Evolutionary conservation across 2,888 invertebrate genomes (phyloP), one percentile per base, ranked within the genome.

Genomic region (Bellardia pandia): DNA sequence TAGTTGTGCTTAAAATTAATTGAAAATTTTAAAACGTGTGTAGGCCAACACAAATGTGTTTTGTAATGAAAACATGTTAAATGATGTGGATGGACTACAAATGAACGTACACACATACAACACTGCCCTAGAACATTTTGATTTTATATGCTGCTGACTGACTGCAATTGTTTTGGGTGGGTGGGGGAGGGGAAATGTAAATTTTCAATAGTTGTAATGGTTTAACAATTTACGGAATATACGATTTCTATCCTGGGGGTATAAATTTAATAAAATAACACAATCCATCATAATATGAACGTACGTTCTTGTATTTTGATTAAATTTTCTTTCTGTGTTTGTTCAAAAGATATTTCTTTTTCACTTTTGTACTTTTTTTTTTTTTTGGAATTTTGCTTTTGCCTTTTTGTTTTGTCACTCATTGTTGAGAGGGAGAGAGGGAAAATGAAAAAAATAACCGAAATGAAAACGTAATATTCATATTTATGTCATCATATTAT

Each of bases 401-500:
- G n/a, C 23, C n/a, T 58, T 37, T 71, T 69, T 68, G 4, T 83
- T 56, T 78, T 74, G 78, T 74, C 66, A 66, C 58, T 78, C 51
- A 78, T 72, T 79, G 66, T 53, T 68, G 42, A 62, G 58, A 66
- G 37, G 72, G 33, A 33, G 30, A 48, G 16, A 48, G 23, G 23
- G n/a, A 62, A 62, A n/a, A 13, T 4, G 11, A 30, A 62, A 37
- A 45, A 78, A 64, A n/a, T n/a, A n/a, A 48, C 77, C 42, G 58
- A 60, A 79, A 11, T n/a, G 58, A 68, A 75, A 77, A 72, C 71
- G 30, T 78, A 40, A 78, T 79, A 74, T 85, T 79, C 78, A 75
- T 85, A 85, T 85, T 85, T 79, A 64, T 86, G 79, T 79, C 86
- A 86, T 83, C 78, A 71, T 76, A 58, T 83, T 86, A 83, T 86